Evolutionary conservation across 2,797 vertebrate species (phyloP).

Genomic region (Lagorchestes hirsutus): DNA sequence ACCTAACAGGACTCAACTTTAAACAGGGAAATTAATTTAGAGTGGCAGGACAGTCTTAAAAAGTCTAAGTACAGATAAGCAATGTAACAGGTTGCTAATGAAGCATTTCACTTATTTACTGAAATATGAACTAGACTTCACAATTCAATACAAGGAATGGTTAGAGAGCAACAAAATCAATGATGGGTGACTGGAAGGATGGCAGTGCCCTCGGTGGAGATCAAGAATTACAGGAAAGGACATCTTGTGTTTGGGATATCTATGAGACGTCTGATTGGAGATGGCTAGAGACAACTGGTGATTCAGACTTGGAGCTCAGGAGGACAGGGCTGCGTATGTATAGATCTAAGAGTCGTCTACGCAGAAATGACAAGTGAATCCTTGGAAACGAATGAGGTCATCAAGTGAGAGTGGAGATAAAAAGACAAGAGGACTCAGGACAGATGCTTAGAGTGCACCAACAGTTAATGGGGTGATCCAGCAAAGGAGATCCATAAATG

Average conservation of each 20-base stretch:
- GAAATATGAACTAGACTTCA: not conserved
- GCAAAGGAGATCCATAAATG: too few relatives aligned
- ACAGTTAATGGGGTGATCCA: too few relatives aligned
- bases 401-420: too few relatives aligned
- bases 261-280: too few relatives aligned
- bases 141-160: not conserved
- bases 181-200: not conserved
- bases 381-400: not conserved
- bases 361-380: not conserved
- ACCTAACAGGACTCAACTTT: not conserved
- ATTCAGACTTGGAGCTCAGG: too few relatives aligned
- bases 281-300: too few relatives aligned
- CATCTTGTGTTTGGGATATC: too few relatives aligned
- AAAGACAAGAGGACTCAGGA: too few relatives aligned
- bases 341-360: not conserved
- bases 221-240: too few relatives aligned
- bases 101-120: not conserved
- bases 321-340: not conserved
- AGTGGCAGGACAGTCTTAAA: slow-evolving; percentile 12
- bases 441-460: too few relatives aligned
- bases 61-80: not conserved
- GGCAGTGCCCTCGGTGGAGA: too few relatives aligned
- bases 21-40: slow-evolving; percentile 40
- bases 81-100: not conserved
- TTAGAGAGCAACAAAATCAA: not conserved